Evolutionary conservation across 2,797 vertebrate genomes (phyloP), one percentile per base, ranked within the genome.

Genomic region (Anabacerthia variegaticeps): DNA sequence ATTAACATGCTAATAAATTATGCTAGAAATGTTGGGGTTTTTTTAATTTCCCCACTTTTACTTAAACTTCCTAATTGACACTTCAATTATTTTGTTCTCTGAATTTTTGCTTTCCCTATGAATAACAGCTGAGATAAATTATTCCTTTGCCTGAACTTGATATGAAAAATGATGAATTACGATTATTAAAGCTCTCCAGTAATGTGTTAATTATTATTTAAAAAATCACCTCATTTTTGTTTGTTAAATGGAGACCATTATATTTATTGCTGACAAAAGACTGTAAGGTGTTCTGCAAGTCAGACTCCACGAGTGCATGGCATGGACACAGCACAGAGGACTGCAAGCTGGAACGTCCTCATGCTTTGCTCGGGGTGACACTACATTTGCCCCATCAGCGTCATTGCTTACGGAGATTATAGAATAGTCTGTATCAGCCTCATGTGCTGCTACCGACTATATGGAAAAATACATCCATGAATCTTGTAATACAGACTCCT

Each of bases 401-500:
- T 61, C 69, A 28, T 52, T 39, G 44, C 90, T 96, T n/a, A 54
- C 30, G 55, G 73, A 89, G 54, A 34, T 63, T 83, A 72, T 1
- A 59, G 52, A 82, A 48, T 16, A 52, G 58, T 24, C 82, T 91
- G 32, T 21, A 77, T 43, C 67, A 61, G 80, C n/a, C 62, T 91
- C 85, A 58, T 6, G 16, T 37, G 55, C 86, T 72, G 52, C 67
- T 61, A 5, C 73, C 4, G 82, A 84, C 91, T 59, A 54, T 41
- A 56, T 80, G 79, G 95, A 93, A 96, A 97, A 96, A 93, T 54
- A 85, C 76, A 59, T 78, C 76, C 82, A 74, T 81, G 91, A 81
- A 93, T 94, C 95, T 55, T 98, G 98, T 97, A 98, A 96, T 98
- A 95, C 96, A 97, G 96, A 97, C 85, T 97, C 97, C 96, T 97